Evolutionary conservation across 2,888 invertebrate species (phyloP).

Genomic region (Ophion ellenae): DNA sequence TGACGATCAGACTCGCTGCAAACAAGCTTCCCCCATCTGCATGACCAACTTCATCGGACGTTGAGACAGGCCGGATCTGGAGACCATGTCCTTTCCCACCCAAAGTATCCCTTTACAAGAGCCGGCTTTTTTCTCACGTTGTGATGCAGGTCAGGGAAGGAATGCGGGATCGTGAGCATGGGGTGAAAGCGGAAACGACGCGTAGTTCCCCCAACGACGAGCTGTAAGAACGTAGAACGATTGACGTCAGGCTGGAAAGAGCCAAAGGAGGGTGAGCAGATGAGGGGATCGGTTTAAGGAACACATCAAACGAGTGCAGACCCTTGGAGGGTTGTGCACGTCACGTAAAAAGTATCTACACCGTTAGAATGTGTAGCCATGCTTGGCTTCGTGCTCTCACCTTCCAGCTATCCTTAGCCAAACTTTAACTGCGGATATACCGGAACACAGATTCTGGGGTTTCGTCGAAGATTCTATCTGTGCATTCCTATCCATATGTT

Average conservation of each 20-base stretch:
- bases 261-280: slow-evolving; percentile 3
- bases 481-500: background rate
- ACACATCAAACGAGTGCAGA: background rate
- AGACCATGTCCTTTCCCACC: too few species aligned
- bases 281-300: background rate
- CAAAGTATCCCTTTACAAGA: too few species aligned
- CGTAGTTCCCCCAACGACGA: background rate
- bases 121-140: too few species aligned
- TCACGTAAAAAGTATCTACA: slow-evolving; percentile 40
- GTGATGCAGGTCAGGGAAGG: slow-evolving; percentile 40
- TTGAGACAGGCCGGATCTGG: too few species aligned
- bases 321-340: slow-evolving; percentile 12
- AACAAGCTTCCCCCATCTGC: too few species aligned
- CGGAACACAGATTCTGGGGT: background rate
- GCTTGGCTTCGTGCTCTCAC: slow-evolving; percentile 32
- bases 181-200: background rate
- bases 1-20: too few species aligned
- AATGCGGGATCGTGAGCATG: slow-evolving; percentile 5
- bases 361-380: slow-evolving; percentile 38
- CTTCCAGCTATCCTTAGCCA: background rate
- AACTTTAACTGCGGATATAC: background rate
- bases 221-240: slow-evolving; percentile 8
- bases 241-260: slow-evolving; percentile 13
- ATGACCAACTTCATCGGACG: too few species aligned
- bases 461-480: background rate